These are phyloP conservation scores for Podarcis lilfordi DNA, from an alignment of 2,797 vertebrate genomes.

Conservation along the genomic window DNA sequence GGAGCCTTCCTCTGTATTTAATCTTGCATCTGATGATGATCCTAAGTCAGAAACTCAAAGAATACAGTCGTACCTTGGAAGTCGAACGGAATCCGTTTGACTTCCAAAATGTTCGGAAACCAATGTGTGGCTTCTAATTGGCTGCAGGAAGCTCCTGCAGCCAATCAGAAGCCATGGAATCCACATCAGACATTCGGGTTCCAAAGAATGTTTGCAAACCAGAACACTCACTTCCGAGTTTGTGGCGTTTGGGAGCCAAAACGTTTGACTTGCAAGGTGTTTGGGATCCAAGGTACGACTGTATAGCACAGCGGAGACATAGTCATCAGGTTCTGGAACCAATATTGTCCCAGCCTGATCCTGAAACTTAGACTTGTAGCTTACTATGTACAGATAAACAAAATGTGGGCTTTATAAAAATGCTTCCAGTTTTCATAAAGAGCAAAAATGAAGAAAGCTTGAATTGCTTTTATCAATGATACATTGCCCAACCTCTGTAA, in stretches of 20 bases:
- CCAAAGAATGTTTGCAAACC: too few relatives aligned
- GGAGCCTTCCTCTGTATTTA: background rate
- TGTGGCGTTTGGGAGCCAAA: too few relatives aligned
- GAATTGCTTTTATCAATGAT: background rate
- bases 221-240: too few relatives aligned
- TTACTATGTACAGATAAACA: background rate
- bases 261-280: too few relatives aligned
- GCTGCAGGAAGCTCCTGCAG: too few relatives aligned
- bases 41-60: slow-evolving; percentile 1
- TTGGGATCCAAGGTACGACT: too few relatives aligned
- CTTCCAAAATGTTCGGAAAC: too few relatives aligned
- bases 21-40: background rate
- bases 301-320: background rate
- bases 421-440: background rate
- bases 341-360: background rate
- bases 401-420: background rate
- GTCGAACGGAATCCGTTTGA: too few relatives aligned
- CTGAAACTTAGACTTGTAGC: background rate
- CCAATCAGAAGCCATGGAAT: too few relatives aligned
- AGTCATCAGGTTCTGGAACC: background rate
- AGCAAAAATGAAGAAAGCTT: slow-evolving; percentile 14
- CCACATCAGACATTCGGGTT: too few relatives aligned
- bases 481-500: background rate
- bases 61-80: background rate
- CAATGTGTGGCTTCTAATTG: too few relatives aligned